Percentiles rank a stretch among this genome's conserved stretches.
Conservation (phyloP, 92 coral and sea anemone genomes). For the Anthopleura xanthogrammica region DNA sequence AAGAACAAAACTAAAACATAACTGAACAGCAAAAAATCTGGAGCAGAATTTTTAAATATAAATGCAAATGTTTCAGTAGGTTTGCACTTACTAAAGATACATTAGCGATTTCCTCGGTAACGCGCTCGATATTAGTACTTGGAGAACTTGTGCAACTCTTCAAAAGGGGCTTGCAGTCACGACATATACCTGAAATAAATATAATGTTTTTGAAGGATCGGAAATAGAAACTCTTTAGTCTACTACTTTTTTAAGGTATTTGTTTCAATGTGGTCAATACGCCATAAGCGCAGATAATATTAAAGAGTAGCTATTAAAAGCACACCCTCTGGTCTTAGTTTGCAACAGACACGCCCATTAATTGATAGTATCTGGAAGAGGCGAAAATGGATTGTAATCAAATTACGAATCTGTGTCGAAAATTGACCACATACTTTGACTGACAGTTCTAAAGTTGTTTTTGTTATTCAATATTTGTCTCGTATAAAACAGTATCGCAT, state of each 20-base stretch:
- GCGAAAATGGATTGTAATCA: slow-evolving; percentile 1
- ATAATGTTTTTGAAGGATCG: too few species aligned
- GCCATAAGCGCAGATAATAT: too few species aligned
- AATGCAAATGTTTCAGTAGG: too few species aligned
- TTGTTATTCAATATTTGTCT: not conserved
- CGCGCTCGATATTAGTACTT: not conserved
- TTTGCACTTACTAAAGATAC: slow-evolving; percentile 24
- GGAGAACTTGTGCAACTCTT: not conserved
- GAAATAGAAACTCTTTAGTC: too few species aligned
- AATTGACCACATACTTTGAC: not conserved
- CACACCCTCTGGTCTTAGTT: too few species aligned
- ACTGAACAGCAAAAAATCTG: too few species aligned
- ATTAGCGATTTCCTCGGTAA: slow-evolving; percentile 25
- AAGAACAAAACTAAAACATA: not conserved
- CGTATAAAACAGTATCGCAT: not conserved
- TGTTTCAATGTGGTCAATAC: not conserved
- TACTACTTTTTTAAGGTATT: not conserved
- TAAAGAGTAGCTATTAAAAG: too few species aligned
- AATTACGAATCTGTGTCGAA: slow-evolving; percentile 4
- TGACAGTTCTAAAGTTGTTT: not conserved
- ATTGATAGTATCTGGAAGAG: not conserved
- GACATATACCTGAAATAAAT: not conserved
- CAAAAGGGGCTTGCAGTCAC: slow-evolving; percentile 8
- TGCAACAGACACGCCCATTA: too few species aligned
- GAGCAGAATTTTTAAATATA: too few species aligned